These are phyloP conservation scores for Falco columbarius DNA, from an alignment of 2,797 vertebrate species.

Conservation along the genomic window DNA sequence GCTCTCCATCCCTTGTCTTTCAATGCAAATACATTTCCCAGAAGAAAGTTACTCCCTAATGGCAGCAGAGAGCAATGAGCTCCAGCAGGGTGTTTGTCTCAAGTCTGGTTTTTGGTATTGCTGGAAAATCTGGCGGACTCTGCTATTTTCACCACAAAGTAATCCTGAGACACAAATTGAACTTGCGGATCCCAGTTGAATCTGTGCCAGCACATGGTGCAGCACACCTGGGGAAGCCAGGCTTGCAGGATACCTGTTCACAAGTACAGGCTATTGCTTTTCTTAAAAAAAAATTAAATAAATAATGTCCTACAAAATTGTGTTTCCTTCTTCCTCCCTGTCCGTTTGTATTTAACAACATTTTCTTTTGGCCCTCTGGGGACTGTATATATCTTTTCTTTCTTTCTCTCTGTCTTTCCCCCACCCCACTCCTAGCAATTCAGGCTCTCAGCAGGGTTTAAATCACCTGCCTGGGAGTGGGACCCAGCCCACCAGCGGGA, in stretches of 20 bases:
- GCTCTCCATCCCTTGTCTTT: neutral
- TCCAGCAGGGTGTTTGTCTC: neutral
- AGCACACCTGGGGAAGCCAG: neutral
- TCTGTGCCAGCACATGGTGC: neutral
- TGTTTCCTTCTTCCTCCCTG: neutral
- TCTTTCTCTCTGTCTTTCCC: too few species aligned
- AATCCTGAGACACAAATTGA: neutral
- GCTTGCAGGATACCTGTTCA: neutral
- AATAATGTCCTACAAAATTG: neutral
- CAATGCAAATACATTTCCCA: neutral
- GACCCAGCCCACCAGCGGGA: fast-evolving
- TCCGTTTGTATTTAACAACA: neutral
- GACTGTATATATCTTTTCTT: neutral
- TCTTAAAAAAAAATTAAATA: neutral
- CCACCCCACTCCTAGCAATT: too few species aligned
- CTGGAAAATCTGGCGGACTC: neutral
- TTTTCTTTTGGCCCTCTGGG: neutral
- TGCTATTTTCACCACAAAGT: neutral
- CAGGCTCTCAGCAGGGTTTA: neutral
- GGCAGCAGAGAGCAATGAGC: neutral
- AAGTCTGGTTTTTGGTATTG: neutral
- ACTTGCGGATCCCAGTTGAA: neutral
- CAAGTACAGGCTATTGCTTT: neutral
- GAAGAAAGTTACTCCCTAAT: neutral
- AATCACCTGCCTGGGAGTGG: neutral